Base-by-base conservation (phyloP, 2,888 invertebrate species). In the Hypena proboscidalis region DNA sequence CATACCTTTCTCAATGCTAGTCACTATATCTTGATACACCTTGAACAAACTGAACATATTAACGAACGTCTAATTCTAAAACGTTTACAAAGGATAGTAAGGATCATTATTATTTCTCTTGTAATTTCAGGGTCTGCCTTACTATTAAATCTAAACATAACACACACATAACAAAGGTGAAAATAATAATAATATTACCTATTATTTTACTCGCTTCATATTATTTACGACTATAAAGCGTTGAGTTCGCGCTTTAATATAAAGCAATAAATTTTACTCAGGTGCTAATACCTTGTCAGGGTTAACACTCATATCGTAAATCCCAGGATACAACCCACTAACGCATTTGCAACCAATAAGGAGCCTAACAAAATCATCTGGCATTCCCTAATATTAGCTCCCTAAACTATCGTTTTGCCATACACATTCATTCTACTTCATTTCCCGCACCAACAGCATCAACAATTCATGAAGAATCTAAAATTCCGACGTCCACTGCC, bases 361-460 rank as follows among this genome's bases (percentile, higher is more conserved):
- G 67, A 66, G 62, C 72, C 61, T 69, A 73, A 65, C 64, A 65
- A 68, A 72, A 79, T 76, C 61, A 67, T 56, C 55, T 62, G 62
- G 69, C 74, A 80, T 79, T 77, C 70, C 74, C 69, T 50, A 74
- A 78, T 78, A 84, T 81, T 79, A 77, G 74, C 56, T 67, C 47
- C 67, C 56, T 74, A 76, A 85, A 80, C 80, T 77, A 81, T 80
- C 74, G 70, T 63, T 74, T 74, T 55, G 67, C 70, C 64, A 68
- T 71, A 73, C 57, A 59, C 51, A 58, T 65, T 40, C 46, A 58
- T 56, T 65, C 56, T 52, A 66, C 65, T 70, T 60, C 56, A 55
- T 34, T 38, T 40, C 45, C 44, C 9, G n/a, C 39, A 67, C 59
- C 51, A 56, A 48, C 20, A 44, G 38, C 39, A 48, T 46, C 8